Base-by-base conservation (phyloP, 2,888 invertebrate genomes). In the Drosophila kuntzei region DNA sequence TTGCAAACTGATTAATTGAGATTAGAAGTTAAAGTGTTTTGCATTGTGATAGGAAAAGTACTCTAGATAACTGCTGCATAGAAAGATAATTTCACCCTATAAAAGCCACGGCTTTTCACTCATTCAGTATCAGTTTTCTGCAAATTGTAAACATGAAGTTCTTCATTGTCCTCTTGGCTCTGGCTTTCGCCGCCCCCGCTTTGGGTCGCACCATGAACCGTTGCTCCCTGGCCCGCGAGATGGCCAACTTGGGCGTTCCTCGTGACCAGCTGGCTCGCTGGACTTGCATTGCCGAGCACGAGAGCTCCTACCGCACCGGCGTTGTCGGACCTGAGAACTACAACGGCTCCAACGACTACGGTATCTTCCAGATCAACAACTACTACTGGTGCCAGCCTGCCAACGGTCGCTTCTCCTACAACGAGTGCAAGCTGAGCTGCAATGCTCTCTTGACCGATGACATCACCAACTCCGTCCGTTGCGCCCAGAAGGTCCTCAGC, bases 291-390 rank as follows among this genome's bases (percentile, higher is more conserved):
- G 89, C 89, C 9, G 71, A 90, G 71, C 78, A 84, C 27, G 90
- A 90, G 76, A 89, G 86, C 54, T 76, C 73, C 34, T 91, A 92
- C 36, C 91, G 92, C 43, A 93, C 94, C 0, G 76, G 90, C 22
- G 92, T 91, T 1, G 89, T 92, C 1, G 93, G 94, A 0, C 91
- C 90, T 4, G 46, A 46, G 51, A 94, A 94, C 85, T 78, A 64
- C 2, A 93, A 94, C 66, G 93, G 94, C 0, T 90, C 91, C 60
- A 82, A 83, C 41, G 93, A 93, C 79, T 92, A 88, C 64, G 91
- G 91, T 14, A 80, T 91, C 62, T 91, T 91, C 75, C 91, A 91
- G 80, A 89, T 91, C 58, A 91, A 91, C 77, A 79, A 90, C 76
- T 78, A 76, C 59, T 91, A 87, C 75, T 91, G 92, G 92, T 92